Percentiles rank a stretch among this genome's conserved stretches.
Evolutionary conservation across 2,888 invertebrate species (phyloP).

Genomic region (Trichopoda pennipes): DNA sequence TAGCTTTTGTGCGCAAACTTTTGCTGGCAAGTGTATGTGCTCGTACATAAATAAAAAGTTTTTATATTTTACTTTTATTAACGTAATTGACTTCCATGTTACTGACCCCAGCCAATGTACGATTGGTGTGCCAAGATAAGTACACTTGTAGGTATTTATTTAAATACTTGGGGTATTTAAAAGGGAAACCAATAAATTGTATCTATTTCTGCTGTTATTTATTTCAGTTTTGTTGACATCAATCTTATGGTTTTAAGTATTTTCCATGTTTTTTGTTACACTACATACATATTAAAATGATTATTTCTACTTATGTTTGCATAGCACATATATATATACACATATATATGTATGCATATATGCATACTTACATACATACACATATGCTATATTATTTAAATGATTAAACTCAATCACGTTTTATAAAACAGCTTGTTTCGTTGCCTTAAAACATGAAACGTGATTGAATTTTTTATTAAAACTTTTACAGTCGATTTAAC

Average conservation of each 20-base stretch:
- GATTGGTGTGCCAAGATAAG: conserved; percentile 7
- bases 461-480: conserved; percentile 11
- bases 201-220: conserved; percentile 12
- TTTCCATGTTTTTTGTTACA: no score
- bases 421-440: conserved; percentile 45
- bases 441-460: conserved; percentile 36
- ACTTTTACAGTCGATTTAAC: neutral
- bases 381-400: conserved; percentile 12
- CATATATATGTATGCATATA: neutral
- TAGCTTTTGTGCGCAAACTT: no score
- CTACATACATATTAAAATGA: no score
- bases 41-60: neutral
- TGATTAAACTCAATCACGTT: conserved; percentile 60
- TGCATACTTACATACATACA: neutral
- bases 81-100: conserved; percentile 60
- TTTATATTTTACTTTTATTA: conserved; percentile 3
- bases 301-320: no score
- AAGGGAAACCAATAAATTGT: conserved; percentile 9
- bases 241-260: conserved; percentile 35
- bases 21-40: no score
- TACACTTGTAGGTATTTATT: neutral
- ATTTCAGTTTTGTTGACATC: conserved; percentile 45
- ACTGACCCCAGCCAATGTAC: conserved; percentile 60
- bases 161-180: no score
- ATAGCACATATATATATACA: no score